Evolutionary conservation across 30 jellyfish, hydroid and myxozoan genomes (phyloP), one percentile per base, ranked within the genome.

Genomic region (Aurelia sp.): DNA sequence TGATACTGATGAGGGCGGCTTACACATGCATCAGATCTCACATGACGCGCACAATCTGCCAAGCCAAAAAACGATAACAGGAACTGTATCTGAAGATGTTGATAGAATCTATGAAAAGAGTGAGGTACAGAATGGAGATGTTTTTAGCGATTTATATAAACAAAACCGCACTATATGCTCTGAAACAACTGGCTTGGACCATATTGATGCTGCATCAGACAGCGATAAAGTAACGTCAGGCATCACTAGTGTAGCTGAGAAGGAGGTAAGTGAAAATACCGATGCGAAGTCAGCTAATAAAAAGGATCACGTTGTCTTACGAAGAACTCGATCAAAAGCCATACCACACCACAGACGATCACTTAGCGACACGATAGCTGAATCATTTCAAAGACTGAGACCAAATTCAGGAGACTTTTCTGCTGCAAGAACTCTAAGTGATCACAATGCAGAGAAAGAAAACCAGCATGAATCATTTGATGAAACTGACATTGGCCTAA

Each of bases 341-440:
- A 1, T 30, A 6, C 71, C 33, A 18, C 74, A 24, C 50, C 92
- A 82, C 38, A 62, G 92, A 20, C 85, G 92, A 71, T 82, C 92
- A 3, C 58, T 55, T 35, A 82, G 92, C 71, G 92, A 82, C 71
- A 82, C 86, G 20, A 74, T 82, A 18, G 84, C 92, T 3, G 92
- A 82, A 47, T 67, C 78, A 19, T 82, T 82, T 57, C 86, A 82
- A 31, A 35, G 92, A 70, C 62, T 82, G 30, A 51, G 86, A 35
- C 69, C 86, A 51, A 69, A 38, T 52, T 24, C 92, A 19, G 80
- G 24, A 5, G 92, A 82, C 44, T 82, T 69, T 78, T 35, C 55
- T 44, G 55, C 15, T 44, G 55, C 55, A 44, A 44, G 55, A 44
- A 44, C 55, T 12, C 9, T 44, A 44, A 44, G 55, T 9, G 55